Evolutionary conservation across 2,888 invertebrate species (phyloP).

Genomic region (Lepidochitona cinerea): DNA sequence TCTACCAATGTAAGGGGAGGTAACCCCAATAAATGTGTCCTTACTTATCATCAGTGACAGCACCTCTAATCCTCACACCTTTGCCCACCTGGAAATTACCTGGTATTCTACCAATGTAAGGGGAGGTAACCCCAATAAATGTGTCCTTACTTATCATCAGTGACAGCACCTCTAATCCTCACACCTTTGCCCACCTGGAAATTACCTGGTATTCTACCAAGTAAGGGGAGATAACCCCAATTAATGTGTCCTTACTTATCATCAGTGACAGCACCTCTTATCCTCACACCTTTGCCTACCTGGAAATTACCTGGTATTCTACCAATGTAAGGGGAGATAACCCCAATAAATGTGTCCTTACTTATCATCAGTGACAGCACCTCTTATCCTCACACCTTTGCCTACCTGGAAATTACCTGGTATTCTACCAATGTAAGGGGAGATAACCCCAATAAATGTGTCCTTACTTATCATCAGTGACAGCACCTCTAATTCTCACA

Average conservation of each 20-base stretch:
- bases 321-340: conserved; percentile 41
- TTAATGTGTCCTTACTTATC: conserved; percentile 37
- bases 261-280: conserved; percentile 42
- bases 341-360: no score
- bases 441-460: no score
- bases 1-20: background rate
- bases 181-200: conserved; percentile 46
- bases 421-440: background rate
- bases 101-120: conserved; percentile 10
- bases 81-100: conserved; percentile 45
- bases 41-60: conserved; percentile 38
- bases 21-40: no score
- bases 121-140: no score
- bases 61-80: conserved; percentile 42
- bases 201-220: conserved; percentile 29
- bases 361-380: conserved; percentile 40
- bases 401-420: conserved; percentile 45
- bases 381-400: conserved; percentile 42
- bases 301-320: conserved; percentile 44
- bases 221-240: no score
- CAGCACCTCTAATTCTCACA: conserved; percentile 41
- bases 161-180: conserved; percentile 40
- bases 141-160: conserved; percentile 37
- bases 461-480: conserved; percentile 38
- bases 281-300: conserved; percentile 42